Evolutionary conservation across 53 echinoderm and acorn worm genomes (phyloP), one percentile per base, ranked within the genome.

Genomic region (Arbacia lixula): DNA sequence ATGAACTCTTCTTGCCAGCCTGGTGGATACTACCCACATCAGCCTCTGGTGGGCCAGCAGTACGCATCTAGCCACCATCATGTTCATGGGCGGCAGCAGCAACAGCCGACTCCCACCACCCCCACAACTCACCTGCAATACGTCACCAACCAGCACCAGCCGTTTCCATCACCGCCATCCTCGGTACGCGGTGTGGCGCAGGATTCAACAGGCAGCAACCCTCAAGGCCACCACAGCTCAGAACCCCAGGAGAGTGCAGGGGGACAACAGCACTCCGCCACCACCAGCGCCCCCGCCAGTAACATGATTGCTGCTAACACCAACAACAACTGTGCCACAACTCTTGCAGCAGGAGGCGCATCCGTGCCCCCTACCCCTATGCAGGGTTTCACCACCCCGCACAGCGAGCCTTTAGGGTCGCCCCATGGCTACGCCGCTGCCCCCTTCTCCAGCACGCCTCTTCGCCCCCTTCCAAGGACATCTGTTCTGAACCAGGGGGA

Each of bases 361-460:
- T n/a, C n/a, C n/a, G n/a, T n/a, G n/a, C n/a, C n/a, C n/a, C n/a
- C n/a, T n/a, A n/a, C n/a, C n/a, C n/a, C n/a, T n/a, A n/a, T n/a
- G n/a, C n/a, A n/a, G n/a, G n/a, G n/a, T n/a, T n/a, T 30, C 6
- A 71, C 3, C 72, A 17, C 8, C 21, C 28, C 34, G 40, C 22
- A 21, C 72, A 37, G 39, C 39, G 12, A n/a, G n/a, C n/a, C n/a
- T n/a, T n/a, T n/a, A n/a, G n/a, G n/a, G n/a, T n/a, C n/a, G n/a
- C 30, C 60, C 33, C 4, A 58, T 3, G 29, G 4, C 16, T 6
- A 3, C 60, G 32, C 21, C 5, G 43, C 11, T 16, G 4, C 40
- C 19, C 14, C 36, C 50, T 25, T 19, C 50, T 89, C 89, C 38
- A 92, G 92, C 39, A 92, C 92, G 14, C 92, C 92, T 11, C 67